Evolutionary conservation across 2,888 invertebrate species (phyloP), one percentile per base, ranked within the genome.

Genomic region (Eudasyphora cyanicolor): DNA sequence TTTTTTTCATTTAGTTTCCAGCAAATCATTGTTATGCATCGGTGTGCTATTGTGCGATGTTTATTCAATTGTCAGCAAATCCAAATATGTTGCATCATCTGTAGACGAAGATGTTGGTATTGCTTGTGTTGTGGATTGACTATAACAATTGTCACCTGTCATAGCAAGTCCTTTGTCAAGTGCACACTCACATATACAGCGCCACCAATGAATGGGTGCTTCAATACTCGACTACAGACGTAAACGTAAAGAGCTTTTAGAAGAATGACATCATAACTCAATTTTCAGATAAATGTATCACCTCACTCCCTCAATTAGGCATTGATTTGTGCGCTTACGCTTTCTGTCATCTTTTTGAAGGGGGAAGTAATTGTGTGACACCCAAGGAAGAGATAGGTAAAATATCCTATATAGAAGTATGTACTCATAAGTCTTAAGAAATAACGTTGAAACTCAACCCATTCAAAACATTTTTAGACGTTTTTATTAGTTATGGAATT

Each of bases 91-190:
- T 38, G 21, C 29, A 8, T 24, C 8, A 21, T 24, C 5, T 64
- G 5, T 12, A 38, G 35, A 19, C n/a, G n/a, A n/a, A n/a, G n/a
- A n/a, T n/a, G n/a, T n/a, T n/a, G n/a, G n/a, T n/a, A n/a, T n/a
- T n/a, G 32, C 6, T 14, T 17, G 10, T 27, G 35, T 67, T 21
- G 24, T 35, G 19, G 3, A 42, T 67, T 67, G 19, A 76, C 64
- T 73, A 67, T 7, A 80, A 54, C 76, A 79, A 83, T 80, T 83
- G 80, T 77, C 80, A 83, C 80, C 80, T 83, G 77, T 60, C 80
- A 77, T 73, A 80, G 76, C 51, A 79, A 54, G 79, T 82, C 57
- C 79, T 82, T 82, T 42, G 76, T 79, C 79, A 76, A 49, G n/a
- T n/a, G n/a, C n/a, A n/a, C n/a, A 75, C 75, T 75, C 79, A 79